phyloP scores from a whole-genome alignment of 2,797 vertebrate genomes.

The Sebastes aleutianus region DNA sequence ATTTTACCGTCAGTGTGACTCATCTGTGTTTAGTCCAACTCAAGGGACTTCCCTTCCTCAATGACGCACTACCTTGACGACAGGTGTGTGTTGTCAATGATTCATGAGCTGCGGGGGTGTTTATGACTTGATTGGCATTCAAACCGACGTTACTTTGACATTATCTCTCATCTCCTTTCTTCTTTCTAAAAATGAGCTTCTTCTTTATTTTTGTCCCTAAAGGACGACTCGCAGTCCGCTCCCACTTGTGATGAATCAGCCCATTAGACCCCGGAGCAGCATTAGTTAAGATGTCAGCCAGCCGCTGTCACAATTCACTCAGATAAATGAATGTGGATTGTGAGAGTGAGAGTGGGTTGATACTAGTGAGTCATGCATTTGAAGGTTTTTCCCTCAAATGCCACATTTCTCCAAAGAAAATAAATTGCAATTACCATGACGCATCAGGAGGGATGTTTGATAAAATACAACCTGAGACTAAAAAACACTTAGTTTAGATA shows the following conservation, averaged over 20 bases:
- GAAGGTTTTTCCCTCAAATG: constrained; percentile 1
- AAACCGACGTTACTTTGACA: constrained; percentile 17
- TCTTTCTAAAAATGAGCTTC: constrained; percentile 6
- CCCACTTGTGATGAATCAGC: constrained; percentile 56
- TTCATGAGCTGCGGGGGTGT: constrained; percentile 25
- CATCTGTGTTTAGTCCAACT: constrained; percentile 40
- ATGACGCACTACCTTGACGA: constrained; percentile 58
- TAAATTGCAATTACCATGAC: background rate
- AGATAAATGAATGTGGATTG: constrained; percentile 27
- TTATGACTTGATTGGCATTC: constrained; percentile 30
- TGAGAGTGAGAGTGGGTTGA: constrained; percentile 1
- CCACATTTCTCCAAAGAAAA: background rate
- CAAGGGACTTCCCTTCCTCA: constrained; percentile 20
- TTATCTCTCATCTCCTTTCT: background rate
- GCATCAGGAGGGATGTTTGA: background rate
- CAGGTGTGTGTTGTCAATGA: constrained; percentile 64
- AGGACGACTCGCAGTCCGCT: background rate
- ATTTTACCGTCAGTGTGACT: constrained; percentile 53
- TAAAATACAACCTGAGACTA: background rate
- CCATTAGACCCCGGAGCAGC: constrained; percentile 30
- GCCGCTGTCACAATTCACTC: constrained; percentile 20
- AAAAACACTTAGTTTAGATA: background rate
- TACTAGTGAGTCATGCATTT: background rate
- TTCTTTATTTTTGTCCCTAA: background rate
- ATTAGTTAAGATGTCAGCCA: constrained; percentile 45